A percentile compares a stretch with the other conserved stretches of the same genome.
Conservation (phyloP, 2,888 invertebrate genomes). For the Elysia crispata region DNA sequence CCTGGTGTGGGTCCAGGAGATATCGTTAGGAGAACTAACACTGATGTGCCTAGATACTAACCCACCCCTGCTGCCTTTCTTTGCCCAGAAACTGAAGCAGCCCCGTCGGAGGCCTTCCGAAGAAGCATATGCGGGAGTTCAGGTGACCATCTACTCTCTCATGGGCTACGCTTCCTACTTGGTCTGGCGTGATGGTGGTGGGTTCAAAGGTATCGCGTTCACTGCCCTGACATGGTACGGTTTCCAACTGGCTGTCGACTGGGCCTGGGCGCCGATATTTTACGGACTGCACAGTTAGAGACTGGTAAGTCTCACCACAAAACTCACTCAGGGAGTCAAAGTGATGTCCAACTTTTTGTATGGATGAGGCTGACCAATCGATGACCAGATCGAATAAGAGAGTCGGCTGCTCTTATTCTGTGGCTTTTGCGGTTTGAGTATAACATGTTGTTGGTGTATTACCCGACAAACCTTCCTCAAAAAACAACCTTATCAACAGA, state of each 20-base stretch:
- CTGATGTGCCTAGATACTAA: too few species aligned
- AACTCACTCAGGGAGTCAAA: too few species aligned
- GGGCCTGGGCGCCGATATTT: constrained; percentile 91
- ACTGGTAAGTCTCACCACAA: constrained; percentile 71
- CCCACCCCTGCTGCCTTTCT: background rate
- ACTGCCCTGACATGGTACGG: constrained; percentile 86
- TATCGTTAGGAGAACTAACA: too few species aligned
- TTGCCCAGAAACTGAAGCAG: constrained; percentile 82
- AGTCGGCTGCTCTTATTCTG: too few species aligned
- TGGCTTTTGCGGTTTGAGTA: too few species aligned
- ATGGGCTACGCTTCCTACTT: constrained; percentile 92
- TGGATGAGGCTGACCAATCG: too few species aligned
- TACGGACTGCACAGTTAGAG: constrained; percentile 81
- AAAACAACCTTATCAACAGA: too few species aligned
- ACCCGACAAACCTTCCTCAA: too few species aligned
- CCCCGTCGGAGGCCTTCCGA: constrained; percentile 89
- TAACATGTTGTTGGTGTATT: too few species aligned
- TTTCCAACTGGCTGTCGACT: constrained; percentile 87
- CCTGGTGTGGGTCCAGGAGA: too few species aligned
- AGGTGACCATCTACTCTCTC: constrained; percentile 86
- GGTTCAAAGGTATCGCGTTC: constrained; percentile 82
- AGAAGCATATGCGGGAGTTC: constrained; percentile 87
- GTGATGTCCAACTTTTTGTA: too few species aligned
- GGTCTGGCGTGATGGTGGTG: constrained; percentile 87
- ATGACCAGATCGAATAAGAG: too few species aligned